Percentiles rank a stretch among this genome's conserved stretches.
Evolutionary conservation across 2,797 vertebrate species (phyloP).

Genomic region (Austrolebias charrua): DNA sequence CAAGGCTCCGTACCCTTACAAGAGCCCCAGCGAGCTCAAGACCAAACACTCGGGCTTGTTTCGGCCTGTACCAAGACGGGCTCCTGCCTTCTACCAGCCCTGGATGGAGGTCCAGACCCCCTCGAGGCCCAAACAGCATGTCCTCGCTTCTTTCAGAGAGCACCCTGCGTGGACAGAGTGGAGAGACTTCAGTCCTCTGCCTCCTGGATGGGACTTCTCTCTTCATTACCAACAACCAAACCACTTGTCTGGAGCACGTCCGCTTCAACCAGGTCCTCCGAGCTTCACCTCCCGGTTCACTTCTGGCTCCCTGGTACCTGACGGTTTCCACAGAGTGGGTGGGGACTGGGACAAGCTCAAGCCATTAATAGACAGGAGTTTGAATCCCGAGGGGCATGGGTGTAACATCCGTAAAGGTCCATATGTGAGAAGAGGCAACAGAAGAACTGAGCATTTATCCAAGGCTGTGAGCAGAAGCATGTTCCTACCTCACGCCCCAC

Average conservation of each 20-base stretch:
- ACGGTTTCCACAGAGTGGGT: constrained; percentile 25
- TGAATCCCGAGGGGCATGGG: constrained; percentile 27
- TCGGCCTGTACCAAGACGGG: constrained; percentile 53
- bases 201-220: constrained; percentile 52
- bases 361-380: constrained; percentile 32
- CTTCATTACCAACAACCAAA: constrained; percentile 40
- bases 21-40: constrained; percentile 56
- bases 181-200: constrained; percentile 47
- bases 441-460: constrained; percentile 23
- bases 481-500: constrained; percentile 36
- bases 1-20: constrained; percentile 77
- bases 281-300: constrained; percentile 39
- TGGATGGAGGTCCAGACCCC: constrained; percentile 60
- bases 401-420: constrained; percentile 45
- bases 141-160: constrained; percentile 58
- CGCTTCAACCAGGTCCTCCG: constrained; percentile 27
- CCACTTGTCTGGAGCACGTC: constrained; percentile 19
- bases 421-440: constrained; percentile 50
- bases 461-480: constrained; percentile 29
- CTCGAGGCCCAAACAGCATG: constrained; percentile 44
- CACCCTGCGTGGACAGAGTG: constrained; percentile 58
- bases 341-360: constrained; percentile 54
- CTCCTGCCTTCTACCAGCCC: constrained; percentile 65
- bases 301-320: constrained; percentile 22
- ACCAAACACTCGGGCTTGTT: constrained; percentile 46